A percentile compares a stretch with the other conserved stretches of the same genome.
Evolutionary conservation across 2,888 invertebrate genomes (phyloP).

Genomic region (Caprella mutica): DNA sequence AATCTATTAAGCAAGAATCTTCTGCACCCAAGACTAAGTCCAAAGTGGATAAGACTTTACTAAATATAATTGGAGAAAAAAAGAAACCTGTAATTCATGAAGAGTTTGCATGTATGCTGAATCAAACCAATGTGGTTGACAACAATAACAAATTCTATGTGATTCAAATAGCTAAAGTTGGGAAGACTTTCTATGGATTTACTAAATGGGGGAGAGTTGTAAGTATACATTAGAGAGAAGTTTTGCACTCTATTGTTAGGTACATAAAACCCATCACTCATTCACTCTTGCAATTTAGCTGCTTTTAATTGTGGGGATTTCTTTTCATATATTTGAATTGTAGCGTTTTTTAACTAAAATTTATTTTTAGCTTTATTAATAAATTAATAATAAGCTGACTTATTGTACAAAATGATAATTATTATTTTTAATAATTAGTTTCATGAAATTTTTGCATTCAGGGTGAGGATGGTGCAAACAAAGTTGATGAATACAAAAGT

Average conservation of each 20-base stretch:
- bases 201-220: constrained; percentile 43
- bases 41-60: background rate
- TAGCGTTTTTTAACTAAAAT: no score
- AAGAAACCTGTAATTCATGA: constrained; percentile 35
- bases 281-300: no score
- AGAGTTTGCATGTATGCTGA: constrained; percentile 44
- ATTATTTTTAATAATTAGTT: no score
- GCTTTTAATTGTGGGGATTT: no score
- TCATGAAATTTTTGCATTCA: constrained; percentile 33
- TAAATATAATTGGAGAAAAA: background rate
- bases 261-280: background rate
- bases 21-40: background rate
- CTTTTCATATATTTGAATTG: no score
- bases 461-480: constrained; percentile 27
- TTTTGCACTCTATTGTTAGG: background rate
- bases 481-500: background rate
- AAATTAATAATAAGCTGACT: no score
- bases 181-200: constrained; percentile 36
- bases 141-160: constrained; percentile 45
- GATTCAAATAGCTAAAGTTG: constrained; percentile 40
- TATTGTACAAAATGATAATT: background rate
- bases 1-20: background rate
- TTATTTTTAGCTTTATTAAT: background rate
- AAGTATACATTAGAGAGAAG: no score
- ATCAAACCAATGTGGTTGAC: constrained; percentile 44